A percentile compares a stretch with the other conserved stretches of the same genome.
Conservation (phyloP, 2,797 vertebrate genomes). For the Onychomys arenicola region DNA sequence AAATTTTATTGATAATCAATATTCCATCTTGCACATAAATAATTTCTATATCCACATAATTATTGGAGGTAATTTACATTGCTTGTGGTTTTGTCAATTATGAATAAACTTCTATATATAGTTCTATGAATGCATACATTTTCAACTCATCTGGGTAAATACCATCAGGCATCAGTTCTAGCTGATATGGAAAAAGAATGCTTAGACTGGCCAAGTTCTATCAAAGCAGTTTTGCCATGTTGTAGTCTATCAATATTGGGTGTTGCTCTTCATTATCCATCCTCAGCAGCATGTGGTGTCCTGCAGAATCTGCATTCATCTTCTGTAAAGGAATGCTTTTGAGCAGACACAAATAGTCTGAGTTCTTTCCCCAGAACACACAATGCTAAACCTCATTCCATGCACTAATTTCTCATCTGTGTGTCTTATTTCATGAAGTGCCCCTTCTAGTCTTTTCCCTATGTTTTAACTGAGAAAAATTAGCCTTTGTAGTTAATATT, state of each 20-base stretch:
- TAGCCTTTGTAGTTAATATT: background rate
- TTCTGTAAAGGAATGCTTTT: background rate
- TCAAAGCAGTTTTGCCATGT: background rate
- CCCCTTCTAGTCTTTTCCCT: background rate
- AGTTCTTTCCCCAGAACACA: background rate
- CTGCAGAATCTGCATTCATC: background rate
- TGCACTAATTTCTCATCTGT: background rate
- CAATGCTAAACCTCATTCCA: background rate
- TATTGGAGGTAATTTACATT: background rate
- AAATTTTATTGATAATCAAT: background rate
- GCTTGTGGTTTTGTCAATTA: background rate
- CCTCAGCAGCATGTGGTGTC: background rate
- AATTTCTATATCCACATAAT: background rate
- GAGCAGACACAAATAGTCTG: background rate
- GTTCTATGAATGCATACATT: background rate
- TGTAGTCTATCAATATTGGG: background rate
- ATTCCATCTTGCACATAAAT: background rate
- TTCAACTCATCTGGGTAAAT: background rate
- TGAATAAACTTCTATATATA: background rate
- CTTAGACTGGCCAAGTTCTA: background rate
- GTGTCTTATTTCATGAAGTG: background rate
- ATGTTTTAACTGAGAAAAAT: background rate
- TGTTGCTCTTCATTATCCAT: background rate
- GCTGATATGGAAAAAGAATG: background rate
- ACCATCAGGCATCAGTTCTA: fast-evolving